Evolutionary conservation across 2,888 invertebrate species (phyloP).

Genomic region (Emmelina monodactyla): DNA sequence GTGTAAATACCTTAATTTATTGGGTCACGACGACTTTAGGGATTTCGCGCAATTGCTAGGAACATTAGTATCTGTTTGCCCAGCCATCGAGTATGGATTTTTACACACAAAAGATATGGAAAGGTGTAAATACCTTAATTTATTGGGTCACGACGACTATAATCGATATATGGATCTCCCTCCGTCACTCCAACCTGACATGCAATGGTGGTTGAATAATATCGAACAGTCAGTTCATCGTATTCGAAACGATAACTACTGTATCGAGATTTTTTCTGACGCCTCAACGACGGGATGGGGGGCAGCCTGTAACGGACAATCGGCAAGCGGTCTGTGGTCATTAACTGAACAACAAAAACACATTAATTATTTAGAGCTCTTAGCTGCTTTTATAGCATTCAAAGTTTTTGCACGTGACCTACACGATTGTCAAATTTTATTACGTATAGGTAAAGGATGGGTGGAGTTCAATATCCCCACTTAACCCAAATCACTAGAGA

Average conservation of each 20-base stretch:
- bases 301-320: constrained; percentile 3
- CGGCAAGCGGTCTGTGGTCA: constrained; percentile 8
- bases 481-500: constrained; percentile 9
- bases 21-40: neutral
- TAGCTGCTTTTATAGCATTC: constrained; percentile 5
- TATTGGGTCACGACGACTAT: constrained; percentile 3
- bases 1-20: constrained; percentile 2
- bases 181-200: too few relatives aligned
- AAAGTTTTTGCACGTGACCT: constrained; percentile 6
- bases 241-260: too few relatives aligned
- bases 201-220: too few relatives aligned
- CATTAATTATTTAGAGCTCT: too few relatives aligned
- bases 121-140: constrained; percentile 2
- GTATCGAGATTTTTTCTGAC: too few relatives aligned
- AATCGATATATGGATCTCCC: constrained; percentile 6
- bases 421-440: constrained; percentile 4
- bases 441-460: constrained; percentile 13
- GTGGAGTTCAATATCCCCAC: constrained; percentile 9
- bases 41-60: too few relatives aligned
- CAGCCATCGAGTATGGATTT: too few relatives aligned
- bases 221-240: too few relatives aligned
- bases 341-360: too few relatives aligned
- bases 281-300: too few relatives aligned
- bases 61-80: too few relatives aligned
- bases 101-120: too few relatives aligned